Conservation (phyloP, 2,797 vertebrate genomes). For the Myotis findleyi region DNA sequence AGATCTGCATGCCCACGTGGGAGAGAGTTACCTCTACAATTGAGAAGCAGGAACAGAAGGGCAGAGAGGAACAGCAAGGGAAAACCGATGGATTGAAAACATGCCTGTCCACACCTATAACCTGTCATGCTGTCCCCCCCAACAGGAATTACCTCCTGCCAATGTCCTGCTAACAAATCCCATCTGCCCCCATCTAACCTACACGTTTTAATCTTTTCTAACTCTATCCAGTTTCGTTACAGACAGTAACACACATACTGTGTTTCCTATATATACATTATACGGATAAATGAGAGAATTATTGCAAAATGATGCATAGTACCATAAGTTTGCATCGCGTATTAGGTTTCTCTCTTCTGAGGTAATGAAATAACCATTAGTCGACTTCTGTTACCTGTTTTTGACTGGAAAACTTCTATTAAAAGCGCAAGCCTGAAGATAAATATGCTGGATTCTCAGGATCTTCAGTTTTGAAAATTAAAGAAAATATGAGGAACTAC, state of each 20-base stretch:
- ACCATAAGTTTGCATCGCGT: not conserved
- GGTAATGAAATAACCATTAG: not conserved
- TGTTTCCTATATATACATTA: not conserved
- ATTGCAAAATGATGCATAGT: not conserved
- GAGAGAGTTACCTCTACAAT: not conserved
- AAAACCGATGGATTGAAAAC: conserved; percentile 16
- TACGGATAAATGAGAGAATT: not conserved
- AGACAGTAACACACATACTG: not conserved
- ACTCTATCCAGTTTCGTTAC: not conserved
- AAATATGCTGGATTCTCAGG: not conserved
- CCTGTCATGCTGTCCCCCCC: not conserved
- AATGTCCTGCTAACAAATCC: not conserved
- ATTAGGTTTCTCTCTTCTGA: not conserved
- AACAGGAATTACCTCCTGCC: not conserved
- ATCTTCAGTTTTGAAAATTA: conserved; percentile 8
- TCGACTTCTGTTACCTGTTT: not conserved
- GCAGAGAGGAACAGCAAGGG: not conserved
- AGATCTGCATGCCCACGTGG: not conserved
- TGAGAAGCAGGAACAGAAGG: not conserved
- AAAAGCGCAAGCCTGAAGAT: conserved; percentile 6
- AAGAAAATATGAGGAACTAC: conserved; percentile 14
- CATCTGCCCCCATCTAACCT: not conserved
- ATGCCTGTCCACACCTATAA: not conserved
- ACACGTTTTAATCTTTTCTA: not conserved
- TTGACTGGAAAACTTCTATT: not conserved